Evolutionary conservation across 92 coral and sea anemone species (phyloP).

Genomic region (Virgularia gustaviana): DNA sequence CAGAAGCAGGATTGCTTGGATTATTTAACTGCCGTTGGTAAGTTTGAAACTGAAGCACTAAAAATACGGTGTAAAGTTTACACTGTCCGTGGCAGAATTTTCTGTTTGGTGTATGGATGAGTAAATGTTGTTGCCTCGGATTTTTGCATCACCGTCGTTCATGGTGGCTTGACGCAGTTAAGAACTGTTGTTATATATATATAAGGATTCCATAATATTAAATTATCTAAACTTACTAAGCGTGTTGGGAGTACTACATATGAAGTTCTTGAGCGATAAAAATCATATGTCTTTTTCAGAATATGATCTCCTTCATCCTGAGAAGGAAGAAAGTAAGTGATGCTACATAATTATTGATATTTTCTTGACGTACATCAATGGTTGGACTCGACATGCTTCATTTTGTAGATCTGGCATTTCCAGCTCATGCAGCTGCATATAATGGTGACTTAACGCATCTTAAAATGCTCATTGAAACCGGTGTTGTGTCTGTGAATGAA

Average conservation of each 20-base stretch:
- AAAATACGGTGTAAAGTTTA: too few relatives aligned
- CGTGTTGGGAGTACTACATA: too few relatives aligned
- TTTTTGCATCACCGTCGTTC: too few relatives aligned
- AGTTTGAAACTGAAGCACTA: too few relatives aligned
- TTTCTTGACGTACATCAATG: not conserved
- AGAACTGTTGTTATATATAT: too few relatives aligned
- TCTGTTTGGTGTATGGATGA: too few relatives aligned
- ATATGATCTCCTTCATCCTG: constrained; percentile 95
- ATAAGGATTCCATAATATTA: too few relatives aligned
- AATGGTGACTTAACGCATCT: constrained; percentile 85
- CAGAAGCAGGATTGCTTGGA: constrained; percentile 94
- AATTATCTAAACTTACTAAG: too few relatives aligned
- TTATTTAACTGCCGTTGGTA: constrained; percentile 92
- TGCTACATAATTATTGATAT: not conserved
- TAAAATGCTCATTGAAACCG: constrained; percentile 94
- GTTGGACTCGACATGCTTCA: not conserved
- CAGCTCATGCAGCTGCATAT: constrained; percentile 95
- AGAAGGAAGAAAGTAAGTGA: constrained; percentile 92
- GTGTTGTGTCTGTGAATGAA: constrained; percentile 91
- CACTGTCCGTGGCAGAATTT: too few relatives aligned
- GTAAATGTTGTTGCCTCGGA: too few relatives aligned
- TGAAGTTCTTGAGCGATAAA: too few relatives aligned
- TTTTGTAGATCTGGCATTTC: constrained; percentile 81
- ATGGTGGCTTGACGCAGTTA: too few relatives aligned
- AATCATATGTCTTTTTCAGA: constrained; percentile 47